Evolutionary conservation across 2,888 invertebrate species (phyloP).

Genomic region (Pseudococcus viburni): DNA sequence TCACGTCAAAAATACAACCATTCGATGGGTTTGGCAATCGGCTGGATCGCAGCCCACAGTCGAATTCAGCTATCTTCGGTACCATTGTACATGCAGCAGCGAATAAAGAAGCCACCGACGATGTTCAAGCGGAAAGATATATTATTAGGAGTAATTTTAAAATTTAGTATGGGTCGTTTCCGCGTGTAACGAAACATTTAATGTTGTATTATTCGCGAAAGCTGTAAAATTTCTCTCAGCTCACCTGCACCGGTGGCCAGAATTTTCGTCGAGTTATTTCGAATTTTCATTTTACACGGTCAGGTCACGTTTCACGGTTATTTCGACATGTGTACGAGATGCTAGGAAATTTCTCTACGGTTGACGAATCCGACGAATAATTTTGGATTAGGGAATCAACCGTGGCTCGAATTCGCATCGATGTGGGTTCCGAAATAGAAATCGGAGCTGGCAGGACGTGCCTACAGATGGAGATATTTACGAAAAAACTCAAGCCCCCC

Average conservation of each 20-base stretch:
- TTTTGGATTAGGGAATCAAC: background rate
- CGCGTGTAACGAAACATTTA: slow-evolving; percentile 53
- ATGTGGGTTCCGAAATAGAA: background rate
- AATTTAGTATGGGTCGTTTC: slow-evolving; percentile 41
- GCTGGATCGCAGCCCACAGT: background rate
- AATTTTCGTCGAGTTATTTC: slow-evolving; percentile 14
- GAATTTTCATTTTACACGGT: background rate
- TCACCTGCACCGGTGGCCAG: background rate
- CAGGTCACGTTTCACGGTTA: background rate
- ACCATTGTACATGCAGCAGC: background rate
- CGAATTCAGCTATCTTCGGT: background rate
- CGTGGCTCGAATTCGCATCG: background rate
- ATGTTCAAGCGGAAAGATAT: background rate
- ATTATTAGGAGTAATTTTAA: slow-evolving; percentile 10
- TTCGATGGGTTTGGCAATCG: background rate
- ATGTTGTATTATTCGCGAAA: slow-evolving; percentile 40
- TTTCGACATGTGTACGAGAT: background rate
- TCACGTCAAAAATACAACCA: no score
- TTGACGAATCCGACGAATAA: background rate
- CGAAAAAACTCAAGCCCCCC: no score
- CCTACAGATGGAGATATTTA: background rate
- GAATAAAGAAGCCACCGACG: background rate
- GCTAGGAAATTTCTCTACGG: background rate
- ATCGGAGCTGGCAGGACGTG: background rate
- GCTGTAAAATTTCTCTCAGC: slow-evolving; percentile 30